phyloP scores from a whole-genome alignment of 2,113 vertebrate species.

The Lethenteron reissneri region DNA sequence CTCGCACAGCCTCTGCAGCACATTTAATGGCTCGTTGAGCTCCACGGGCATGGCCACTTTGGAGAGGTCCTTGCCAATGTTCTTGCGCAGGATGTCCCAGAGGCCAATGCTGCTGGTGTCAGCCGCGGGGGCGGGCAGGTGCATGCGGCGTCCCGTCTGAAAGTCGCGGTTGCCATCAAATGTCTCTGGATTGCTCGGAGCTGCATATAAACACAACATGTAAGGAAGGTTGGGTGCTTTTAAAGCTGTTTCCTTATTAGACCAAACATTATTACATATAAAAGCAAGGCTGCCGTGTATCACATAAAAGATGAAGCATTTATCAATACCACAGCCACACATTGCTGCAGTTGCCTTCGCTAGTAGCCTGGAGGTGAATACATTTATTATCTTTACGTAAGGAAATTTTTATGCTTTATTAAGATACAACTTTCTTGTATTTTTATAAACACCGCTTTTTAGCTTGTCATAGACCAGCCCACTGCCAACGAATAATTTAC shows the following conservation, averaged over 20 bases:
- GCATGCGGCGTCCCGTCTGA: constrained; percentile 19
- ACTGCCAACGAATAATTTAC: too few species aligned
- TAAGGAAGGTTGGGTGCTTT: not conserved
- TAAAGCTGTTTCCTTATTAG: not conserved
- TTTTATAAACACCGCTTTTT: too few species aligned
- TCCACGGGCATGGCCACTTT: constrained; percentile 93
- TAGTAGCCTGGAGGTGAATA: too few species aligned
- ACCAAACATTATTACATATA: not conserved
- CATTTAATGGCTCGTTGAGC: constrained; percentile 79
- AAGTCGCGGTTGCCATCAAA: constrained; percentile 8
- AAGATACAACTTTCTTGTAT: too few species aligned
- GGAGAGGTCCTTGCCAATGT: constrained; percentile 90
- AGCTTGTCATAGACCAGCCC: too few species aligned
- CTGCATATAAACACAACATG: not conserved
- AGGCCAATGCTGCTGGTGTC: constrained; percentile 63
- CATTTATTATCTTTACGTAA: too few species aligned
- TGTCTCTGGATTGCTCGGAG: not conserved
- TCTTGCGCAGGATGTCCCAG: constrained; percentile 89
- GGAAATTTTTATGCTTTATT: too few species aligned
- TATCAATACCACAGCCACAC: constrained; percentile 7
- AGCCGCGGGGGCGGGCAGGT: constrained; percentile 46
- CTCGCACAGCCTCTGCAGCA: constrained; percentile 75
- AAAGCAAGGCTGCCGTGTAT: not conserved
- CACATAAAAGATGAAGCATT: constrained; percentile 7
- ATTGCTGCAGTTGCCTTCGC: not conserved